These are phyloP conservation scores for Drosophila santomea DNA, from an alignment of 1,140 invertebrate species.

Conservation along the genomic window DNA sequence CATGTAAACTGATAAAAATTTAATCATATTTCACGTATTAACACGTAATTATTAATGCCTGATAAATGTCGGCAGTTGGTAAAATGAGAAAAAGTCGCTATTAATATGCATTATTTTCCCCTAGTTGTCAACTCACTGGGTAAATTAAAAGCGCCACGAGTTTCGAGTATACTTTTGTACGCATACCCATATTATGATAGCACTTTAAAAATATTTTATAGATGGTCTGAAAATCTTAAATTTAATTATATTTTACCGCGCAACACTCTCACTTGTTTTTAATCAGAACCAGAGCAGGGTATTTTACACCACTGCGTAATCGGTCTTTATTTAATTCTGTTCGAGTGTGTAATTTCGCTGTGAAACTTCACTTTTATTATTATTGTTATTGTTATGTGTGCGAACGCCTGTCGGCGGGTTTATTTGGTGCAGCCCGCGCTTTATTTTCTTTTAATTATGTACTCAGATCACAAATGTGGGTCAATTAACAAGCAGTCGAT, in stretches of 20 bases:
- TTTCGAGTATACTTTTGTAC: not conserved
- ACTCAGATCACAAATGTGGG: constrained; percentile 66
- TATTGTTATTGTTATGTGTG: constrained; percentile 25
- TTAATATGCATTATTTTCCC: constrained; percentile 44
- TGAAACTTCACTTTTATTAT: constrained; percentile 21
- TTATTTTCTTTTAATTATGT: constrained; percentile 70
- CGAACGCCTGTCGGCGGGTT: not conserved
- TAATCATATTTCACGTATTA: constrained; percentile 64
- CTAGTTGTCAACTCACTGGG: constrained; percentile 15
- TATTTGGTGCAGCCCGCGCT: constrained; percentile 1
- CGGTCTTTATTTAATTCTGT: constrained; percentile 11
- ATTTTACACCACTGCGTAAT: constrained; percentile 5
- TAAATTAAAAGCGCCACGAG: constrained; percentile 5
- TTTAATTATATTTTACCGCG: not conserved
- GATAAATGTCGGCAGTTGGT: constrained; percentile 54
- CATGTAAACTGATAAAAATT: constrained; percentile 60
- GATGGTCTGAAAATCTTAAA: too few species aligned
- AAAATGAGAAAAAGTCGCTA: constrained; percentile 43
- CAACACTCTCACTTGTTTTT: not conserved
- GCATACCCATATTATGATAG: not conserved
- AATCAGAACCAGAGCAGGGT: constrained; percentile 10
- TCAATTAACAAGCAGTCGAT: constrained; percentile 53
- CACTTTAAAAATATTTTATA: not conserved
- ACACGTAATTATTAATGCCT: constrained; percentile 64
- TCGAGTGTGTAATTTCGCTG: constrained; percentile 16